phyloP scores from a whole-genome alignment of 2,113 vertebrate genomes.

The Pleuronectes platessa region DNA sequence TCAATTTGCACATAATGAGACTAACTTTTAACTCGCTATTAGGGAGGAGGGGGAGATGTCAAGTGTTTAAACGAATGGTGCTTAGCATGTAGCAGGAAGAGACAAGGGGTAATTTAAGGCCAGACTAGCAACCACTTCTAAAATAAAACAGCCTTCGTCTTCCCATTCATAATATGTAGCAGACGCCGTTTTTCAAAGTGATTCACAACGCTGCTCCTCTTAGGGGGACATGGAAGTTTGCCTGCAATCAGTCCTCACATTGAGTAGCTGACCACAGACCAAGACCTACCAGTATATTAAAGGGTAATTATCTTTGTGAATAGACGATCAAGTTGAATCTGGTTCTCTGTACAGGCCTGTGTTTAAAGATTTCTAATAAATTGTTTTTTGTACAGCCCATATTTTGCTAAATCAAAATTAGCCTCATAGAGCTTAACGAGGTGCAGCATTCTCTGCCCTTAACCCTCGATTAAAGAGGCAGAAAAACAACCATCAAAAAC shows the following conservation, averaged over 20 bases:
- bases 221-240: background rate
- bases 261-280: background rate
- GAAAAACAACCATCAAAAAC: no score
- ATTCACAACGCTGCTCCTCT: background rate
- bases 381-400: no score
- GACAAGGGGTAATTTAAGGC: slow-evolving; percentile 21
- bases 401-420: no score
- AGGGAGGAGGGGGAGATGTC: slow-evolving; percentile 44
- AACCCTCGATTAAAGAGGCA: no score
- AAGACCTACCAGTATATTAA: background rate
- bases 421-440: no score
- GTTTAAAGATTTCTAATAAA: no score
- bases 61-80: slow-evolving; percentile 36
- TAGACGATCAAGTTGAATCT: no score
- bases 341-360: no score
- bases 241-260: background rate
- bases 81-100: slow-evolving; percentile 22
- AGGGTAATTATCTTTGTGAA: no score
- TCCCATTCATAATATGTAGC: background rate
- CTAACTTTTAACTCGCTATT: slow-evolving; percentile 51
- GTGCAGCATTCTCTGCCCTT: no score
- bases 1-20: slow-evolving; percentile 42
- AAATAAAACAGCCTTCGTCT: background rate
- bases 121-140: background rate
- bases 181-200: background rate